These are phyloP conservation scores for Anodontia alba DNA, from an alignment of 2,888 invertebrate species.

Conservation along the genomic window DNA sequence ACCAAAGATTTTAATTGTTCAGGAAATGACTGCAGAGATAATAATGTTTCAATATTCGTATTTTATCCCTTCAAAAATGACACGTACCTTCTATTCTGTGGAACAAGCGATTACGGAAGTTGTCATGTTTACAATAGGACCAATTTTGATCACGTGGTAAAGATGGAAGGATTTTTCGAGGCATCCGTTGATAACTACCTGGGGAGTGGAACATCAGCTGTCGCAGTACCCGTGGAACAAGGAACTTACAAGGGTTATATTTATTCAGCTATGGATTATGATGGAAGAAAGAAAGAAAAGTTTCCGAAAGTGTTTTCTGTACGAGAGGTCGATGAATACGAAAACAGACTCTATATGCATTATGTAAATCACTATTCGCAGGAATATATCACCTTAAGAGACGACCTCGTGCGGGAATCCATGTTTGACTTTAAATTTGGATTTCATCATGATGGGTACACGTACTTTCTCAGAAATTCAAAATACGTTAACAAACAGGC, in stretches of 20 bases:
- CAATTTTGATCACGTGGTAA: not conserved
- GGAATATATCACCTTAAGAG: not conserved
- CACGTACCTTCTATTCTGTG: not conserved
- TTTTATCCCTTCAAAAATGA: not conserved
- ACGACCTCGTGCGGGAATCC: not conserved
- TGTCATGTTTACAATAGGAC: not conserved
- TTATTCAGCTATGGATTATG: conserved; percentile 4
- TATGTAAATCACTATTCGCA: not conserved
- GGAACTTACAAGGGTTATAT: not conserved
- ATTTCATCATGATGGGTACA: not conserved
- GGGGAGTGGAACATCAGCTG: not conserved
- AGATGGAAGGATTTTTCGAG: not conserved
- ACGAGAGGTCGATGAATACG: not conserved
- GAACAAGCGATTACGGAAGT: not conserved
- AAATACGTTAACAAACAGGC: not conserved
- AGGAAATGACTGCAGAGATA: not conserved
- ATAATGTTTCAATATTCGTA: not conserved
- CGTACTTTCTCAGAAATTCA: conserved; percentile 1
- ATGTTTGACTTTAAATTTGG: not conserved
- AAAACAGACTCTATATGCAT: not conserved
- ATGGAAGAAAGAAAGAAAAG: not conserved
- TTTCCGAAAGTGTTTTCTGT: conserved; percentile 12
- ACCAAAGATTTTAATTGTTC: not conserved
- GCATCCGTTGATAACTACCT: not conserved
- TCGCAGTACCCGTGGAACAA: not conserved